These are phyloP conservation scores for Drosophila elegans DNA, from an alignment of 1,140 invertebrate species.

Conservation along the genomic window DNA sequence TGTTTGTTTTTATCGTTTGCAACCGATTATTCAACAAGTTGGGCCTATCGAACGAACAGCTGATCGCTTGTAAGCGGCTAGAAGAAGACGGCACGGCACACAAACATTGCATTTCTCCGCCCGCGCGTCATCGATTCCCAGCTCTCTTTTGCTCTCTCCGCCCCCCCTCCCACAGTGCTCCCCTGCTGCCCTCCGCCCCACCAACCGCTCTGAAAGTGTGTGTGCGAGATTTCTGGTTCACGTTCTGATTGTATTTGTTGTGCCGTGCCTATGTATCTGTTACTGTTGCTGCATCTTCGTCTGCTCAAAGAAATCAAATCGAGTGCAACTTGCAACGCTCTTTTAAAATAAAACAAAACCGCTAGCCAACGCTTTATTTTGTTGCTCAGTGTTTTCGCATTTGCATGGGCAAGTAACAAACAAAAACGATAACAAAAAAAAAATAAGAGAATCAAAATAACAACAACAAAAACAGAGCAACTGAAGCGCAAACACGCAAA, in stretches of 20 bases:
- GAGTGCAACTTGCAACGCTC: slow-evolving; percentile 38
- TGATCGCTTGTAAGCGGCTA: slow-evolving; percentile 39
- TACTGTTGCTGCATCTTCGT: slow-evolving; percentile 40
- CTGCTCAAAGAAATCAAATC: slow-evolving; percentile 22
- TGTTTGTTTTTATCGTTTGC: not conserved
- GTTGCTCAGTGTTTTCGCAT: slow-evolving; percentile 14
- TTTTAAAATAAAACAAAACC: slow-evolving; percentile 5
- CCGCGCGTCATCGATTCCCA: slow-evolving; percentile 44
- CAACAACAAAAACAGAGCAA: slow-evolving; percentile 57
- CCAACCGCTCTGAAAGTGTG: not conserved
- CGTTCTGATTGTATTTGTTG: slow-evolving; percentile 28
- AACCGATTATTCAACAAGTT: slow-evolving; percentile 57
- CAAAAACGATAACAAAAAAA: slow-evolving; percentile 14
- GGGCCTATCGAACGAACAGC: slow-evolving; percentile 34
- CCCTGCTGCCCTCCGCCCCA: not conserved
- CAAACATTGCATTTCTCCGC: slow-evolving; percentile 59
- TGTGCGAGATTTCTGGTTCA: slow-evolving; percentile 38
- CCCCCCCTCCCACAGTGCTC: slow-evolving; percentile 17
- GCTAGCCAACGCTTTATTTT: not conserved
- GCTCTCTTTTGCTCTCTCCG: slow-evolving; percentile 7
- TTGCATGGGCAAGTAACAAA: slow-evolving; percentile 29
- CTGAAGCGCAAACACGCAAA: slow-evolving; percentile 40
- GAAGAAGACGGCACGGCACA: slow-evolving; percentile 51
- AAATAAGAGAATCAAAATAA: slow-evolving; percentile 18
- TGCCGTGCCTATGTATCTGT: slow-evolving; percentile 22